Conservation (phyloP, 2,888 invertebrate species). For the Melanostoma mellinum region DNA sequence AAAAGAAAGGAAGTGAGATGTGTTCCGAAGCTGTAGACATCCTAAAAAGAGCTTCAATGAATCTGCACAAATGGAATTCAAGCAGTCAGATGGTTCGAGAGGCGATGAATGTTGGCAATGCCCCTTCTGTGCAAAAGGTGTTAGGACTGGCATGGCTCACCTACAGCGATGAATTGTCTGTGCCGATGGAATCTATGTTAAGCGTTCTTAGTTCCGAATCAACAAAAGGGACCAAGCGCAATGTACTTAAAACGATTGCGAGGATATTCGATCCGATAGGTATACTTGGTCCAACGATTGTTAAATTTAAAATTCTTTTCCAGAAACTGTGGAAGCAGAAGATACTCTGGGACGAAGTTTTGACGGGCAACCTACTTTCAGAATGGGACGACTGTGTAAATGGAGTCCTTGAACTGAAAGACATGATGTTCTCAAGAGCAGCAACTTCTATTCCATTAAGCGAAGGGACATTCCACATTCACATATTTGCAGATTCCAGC, state of each 20-base stretch:
- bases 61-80: constrained; percentile 26
- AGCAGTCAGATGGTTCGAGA: constrained; percentile 15
- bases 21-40: constrained; percentile 2
- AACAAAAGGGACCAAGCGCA: constrained; percentile 10
- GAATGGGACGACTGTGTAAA: constrained; percentile 32
- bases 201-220: background rate
- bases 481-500: constrained; percentile 17
- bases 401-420: constrained; percentile 20
- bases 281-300: constrained; percentile 20
- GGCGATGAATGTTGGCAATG: background rate
- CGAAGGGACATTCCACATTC: background rate
- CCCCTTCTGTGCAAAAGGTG: constrained; percentile 13
- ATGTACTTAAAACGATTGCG: constrained; percentile 16
- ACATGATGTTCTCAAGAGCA: constrained; percentile 14
- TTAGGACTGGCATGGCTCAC: constrained; percentile 15
- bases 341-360: constrained; percentile 5
- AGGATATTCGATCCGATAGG: constrained; percentile 35
- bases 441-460: background rate
- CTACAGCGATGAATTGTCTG: background rate
- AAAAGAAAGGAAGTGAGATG: background rate
- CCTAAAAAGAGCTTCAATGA: constrained; percentile 13
- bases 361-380: background rate
- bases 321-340: constrained; percentile 28
- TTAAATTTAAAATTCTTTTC: constrained; percentile 28
- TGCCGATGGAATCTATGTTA: constrained; percentile 1